A percentile compares a stretch with the other conserved stretches of the same genome.
Evolutionary conservation across 2,113 vertebrate genomes (phyloP).

Genomic region (Bothrops jararaca): DNA sequence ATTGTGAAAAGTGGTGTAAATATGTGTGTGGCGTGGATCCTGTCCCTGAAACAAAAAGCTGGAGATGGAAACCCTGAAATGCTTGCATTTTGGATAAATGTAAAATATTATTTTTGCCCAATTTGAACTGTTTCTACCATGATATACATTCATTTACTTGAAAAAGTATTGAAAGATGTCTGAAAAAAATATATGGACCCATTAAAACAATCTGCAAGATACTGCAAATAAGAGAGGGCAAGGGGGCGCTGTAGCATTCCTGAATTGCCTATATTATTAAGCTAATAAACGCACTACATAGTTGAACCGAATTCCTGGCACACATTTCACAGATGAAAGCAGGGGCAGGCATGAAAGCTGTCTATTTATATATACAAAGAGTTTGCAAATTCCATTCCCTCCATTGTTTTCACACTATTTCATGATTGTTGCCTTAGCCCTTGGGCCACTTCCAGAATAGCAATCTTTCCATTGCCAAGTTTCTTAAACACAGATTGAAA

Average conservation of each 20-base stretch:
- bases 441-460: neutral
- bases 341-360: neutral
- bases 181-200: neutral
- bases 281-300: neutral
- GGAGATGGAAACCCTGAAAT: neutral
- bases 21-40: neutral
- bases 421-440: neutral
- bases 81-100: neutral
- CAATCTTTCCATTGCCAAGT: neutral
- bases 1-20: neutral
- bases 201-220: neutral
- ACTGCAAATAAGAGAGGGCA: neutral
- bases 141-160: neutral
- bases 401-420: neutral
- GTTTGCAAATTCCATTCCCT: neutral
- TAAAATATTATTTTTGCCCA: neutral
- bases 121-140: neutral
- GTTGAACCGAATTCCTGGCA: neutral
- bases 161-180: neutral
- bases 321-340: neutral
- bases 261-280: neutral
- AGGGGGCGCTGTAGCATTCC: neutral
- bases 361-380: neutral
- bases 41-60: neutral
- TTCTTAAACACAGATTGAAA: neutral